phyloP scores from a whole-genome alignment of 2,797 vertebrate species.

The Etheostoma nigrum region DNA sequence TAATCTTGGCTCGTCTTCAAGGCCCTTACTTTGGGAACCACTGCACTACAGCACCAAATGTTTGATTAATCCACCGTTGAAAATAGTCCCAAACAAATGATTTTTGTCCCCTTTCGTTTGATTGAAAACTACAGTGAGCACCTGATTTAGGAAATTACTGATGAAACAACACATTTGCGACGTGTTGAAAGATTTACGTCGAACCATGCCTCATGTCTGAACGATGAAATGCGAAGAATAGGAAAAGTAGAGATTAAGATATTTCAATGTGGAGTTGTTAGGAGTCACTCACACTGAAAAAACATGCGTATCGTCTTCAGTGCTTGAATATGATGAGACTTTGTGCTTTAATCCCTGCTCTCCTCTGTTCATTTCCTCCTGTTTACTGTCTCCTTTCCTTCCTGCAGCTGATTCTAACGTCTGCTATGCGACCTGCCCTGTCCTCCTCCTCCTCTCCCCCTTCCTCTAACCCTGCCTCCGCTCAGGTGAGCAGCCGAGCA shows the following conservation, averaged over 20 bases:
- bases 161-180: no score
- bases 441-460: conserved; percentile 61
- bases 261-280: not conserved
- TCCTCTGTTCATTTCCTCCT: conserved; percentile 8
- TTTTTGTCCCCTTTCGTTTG: no score
- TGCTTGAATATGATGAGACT: not conserved
- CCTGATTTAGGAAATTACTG: not conserved
- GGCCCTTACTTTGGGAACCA: not conserved
- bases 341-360: conserved; percentile 26
- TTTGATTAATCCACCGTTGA: not conserved
- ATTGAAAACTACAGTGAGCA: not conserved
- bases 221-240: not conserved
- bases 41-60: not conserved
- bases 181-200: no score
- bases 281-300: not conserved
- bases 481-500: conserved; percentile 90
- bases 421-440: conserved; percentile 81
- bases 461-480: conserved; percentile 89
- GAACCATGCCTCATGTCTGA: not conserved
- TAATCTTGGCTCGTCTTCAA: no score
- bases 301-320: not conserved
- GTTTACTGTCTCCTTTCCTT: conserved; percentile 19
- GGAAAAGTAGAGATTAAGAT: not conserved
- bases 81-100: not conserved
- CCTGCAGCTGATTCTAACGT: conserved; percentile 86